These are phyloP conservation scores for Rattus rattus DNA, from an alignment of 2,113 vertebrate species.

Conservation along the genomic window DNA sequence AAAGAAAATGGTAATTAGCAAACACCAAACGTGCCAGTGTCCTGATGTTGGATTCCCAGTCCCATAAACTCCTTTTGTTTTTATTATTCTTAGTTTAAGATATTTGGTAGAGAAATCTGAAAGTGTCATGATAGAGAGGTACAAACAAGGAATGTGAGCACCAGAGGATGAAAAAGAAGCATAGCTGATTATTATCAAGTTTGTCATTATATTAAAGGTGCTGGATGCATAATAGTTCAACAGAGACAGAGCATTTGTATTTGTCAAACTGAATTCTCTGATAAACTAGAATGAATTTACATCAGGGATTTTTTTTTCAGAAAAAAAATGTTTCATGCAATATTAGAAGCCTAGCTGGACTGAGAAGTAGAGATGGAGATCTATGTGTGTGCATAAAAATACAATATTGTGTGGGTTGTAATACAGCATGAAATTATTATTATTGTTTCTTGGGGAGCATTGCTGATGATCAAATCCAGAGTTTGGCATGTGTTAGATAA, in stretches of 20 bases:
- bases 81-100: neutral
- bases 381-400: neutral
- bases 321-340: neutral
- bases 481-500: neutral
- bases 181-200: neutral
- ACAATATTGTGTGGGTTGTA: neutral
- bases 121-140: neutral
- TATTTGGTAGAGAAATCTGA: neutral
- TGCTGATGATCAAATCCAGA: neutral
- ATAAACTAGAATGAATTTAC: neutral
- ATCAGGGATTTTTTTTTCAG: neutral
- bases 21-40: neutral
- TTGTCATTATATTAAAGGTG: neutral
- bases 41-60: neutral
- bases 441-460: neutral
- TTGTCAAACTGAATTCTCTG: neutral
- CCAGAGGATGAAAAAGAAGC: neutral
- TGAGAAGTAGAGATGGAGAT: neutral
- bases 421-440: neutral
- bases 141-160: too few relatives aligned
- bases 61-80: neutral
- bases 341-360: neutral
- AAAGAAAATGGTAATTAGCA: neutral
- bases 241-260: neutral
- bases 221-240: neutral